phyloP scores from a whole-genome alignment of 2,113 vertebrate species.

The Gymnogyps californianus region DNA sequence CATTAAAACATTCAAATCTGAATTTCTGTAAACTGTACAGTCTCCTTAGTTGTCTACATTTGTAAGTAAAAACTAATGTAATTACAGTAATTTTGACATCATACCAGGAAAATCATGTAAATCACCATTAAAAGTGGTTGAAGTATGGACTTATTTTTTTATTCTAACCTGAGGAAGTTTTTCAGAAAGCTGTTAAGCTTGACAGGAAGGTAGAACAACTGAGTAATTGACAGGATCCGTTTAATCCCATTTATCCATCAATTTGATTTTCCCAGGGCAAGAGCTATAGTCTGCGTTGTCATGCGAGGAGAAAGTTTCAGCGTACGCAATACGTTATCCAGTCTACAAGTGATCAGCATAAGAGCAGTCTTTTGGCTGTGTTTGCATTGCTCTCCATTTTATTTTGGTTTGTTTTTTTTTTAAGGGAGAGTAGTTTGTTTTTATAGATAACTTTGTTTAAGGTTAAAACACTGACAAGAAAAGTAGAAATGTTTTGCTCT shows the following conservation, averaged over 20 bases:
- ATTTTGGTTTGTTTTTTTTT: not conserved
- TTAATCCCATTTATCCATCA: not conserved
- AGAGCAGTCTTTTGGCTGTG: not conserved
- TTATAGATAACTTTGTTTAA: not conserved
- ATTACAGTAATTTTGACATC: not conserved
- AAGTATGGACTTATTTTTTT: not conserved
- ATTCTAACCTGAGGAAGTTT: not conserved
- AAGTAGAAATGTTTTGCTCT: not conserved
- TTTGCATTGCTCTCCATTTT: not conserved
- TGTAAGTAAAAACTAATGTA: not conserved
- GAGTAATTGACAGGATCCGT: not conserved
- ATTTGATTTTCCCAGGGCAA: not conserved
- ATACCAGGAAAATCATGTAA: not conserved
- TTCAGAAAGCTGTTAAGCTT: not conserved
- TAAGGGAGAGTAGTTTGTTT: not conserved
- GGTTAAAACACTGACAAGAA: not conserved
- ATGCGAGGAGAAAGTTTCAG: not conserved
- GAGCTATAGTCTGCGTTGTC: not conserved
- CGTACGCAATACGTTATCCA: fast-evolving
- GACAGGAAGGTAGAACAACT: not conserved
- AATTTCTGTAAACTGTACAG: not conserved
- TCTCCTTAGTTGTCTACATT: not conserved
- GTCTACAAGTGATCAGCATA: not conserved
- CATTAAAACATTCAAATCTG: not conserved
- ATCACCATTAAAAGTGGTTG: not conserved